These are phyloP conservation scores for Stenurella melanura DNA, from an alignment of 2,888 invertebrate genomes.

Conservation along the genomic window DNA sequence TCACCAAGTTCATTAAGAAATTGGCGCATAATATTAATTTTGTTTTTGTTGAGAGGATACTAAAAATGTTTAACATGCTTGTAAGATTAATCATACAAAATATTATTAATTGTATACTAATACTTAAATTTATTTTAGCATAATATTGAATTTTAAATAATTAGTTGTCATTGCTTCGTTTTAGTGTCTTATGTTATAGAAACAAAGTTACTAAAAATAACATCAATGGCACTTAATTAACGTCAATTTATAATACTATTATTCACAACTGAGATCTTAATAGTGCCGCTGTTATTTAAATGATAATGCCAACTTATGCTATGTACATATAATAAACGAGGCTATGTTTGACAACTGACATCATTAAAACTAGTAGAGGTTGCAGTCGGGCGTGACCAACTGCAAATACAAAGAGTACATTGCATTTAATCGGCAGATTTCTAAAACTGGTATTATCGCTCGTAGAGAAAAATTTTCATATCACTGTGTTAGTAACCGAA, in stretches of 20 bases:
- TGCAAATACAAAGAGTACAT: too few relatives aligned
- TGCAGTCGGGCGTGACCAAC: too few relatives aligned
- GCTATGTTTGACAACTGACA: too few relatives aligned
- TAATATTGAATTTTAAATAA: neutral
- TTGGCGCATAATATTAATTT: neutral
- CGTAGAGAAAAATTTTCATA: too few relatives aligned
- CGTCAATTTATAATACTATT: neutral
- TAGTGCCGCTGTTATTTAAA: neutral
- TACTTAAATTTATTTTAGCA: conserved; percentile 1
- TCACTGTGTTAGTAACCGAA: too few relatives aligned
- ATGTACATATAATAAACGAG: too few relatives aligned
- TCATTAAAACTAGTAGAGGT: too few relatives aligned
- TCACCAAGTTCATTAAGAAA: neutral
- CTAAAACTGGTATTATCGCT: too few relatives aligned
- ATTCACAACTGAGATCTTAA: conserved; percentile 12
- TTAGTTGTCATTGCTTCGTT: neutral
- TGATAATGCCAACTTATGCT: too few relatives aligned
- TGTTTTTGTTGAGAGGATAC: neutral
- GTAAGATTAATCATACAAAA: neutral
- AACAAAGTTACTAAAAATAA: conserved; percentile 16
- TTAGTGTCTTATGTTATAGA: neutral
- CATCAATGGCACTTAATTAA: neutral
- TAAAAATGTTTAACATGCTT: neutral
- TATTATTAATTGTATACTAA: conserved; percentile 1
- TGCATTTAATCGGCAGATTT: too few relatives aligned